phyloP scores from a whole-genome alignment of 2,888 invertebrate species.

The Ornithoptera alexandrae region DNA sequence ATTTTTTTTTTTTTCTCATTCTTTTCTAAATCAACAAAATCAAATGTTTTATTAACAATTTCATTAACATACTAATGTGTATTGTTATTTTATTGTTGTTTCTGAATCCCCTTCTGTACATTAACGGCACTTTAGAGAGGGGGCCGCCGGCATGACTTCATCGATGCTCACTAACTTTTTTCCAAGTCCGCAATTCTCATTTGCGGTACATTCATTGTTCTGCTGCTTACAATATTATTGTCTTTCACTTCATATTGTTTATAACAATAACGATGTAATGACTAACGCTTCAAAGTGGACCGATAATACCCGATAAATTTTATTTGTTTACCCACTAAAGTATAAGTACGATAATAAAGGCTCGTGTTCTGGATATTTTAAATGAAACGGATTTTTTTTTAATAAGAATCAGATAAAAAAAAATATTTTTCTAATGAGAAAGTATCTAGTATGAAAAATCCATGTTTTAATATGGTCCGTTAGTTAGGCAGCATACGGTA shows the following conservation, averaged over 20 bases:
- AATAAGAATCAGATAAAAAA: not conserved
- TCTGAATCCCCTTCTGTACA: no score
- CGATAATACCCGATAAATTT: not conserved
- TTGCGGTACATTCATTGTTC: constrained; percentile 1
- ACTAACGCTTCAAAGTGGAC: not conserved
- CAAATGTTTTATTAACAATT: no score
- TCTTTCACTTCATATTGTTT: not conserved
- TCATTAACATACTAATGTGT: no score
- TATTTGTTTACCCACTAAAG: no score
- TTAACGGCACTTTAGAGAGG: constrained; percentile 33
- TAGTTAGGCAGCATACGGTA: constrained; percentile 60
- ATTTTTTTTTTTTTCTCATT: no score
- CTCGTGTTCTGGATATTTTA: no score
- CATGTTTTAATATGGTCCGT: constrained; percentile 64
- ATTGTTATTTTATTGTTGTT: no score
- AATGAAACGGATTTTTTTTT: no score
- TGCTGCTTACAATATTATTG: not conserved
- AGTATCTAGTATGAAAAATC: constrained; percentile 39
- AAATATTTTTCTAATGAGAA: not conserved
- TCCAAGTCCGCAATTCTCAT: constrained; percentile 34
- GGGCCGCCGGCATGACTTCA: constrained; percentile 57
- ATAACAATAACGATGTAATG: constrained; percentile 6
- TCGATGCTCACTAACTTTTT: constrained; percentile 39
- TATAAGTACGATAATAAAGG: no score
- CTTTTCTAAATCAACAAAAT: no score